Base-by-base conservation (phyloP, 2,888 invertebrate genomes). In the Geophilus truncorum region DNA sequence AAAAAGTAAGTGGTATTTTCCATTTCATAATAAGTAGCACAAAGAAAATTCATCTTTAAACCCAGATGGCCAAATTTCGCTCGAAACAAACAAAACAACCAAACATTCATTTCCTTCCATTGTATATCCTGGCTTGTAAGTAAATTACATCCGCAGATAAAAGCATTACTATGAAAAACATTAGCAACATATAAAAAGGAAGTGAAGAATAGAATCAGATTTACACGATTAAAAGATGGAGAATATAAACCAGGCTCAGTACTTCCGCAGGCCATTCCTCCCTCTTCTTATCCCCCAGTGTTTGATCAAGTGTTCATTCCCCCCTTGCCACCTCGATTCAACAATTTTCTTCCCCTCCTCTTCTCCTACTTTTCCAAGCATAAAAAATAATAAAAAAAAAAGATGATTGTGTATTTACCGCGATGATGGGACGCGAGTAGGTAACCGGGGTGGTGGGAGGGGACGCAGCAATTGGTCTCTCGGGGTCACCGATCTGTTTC, bases 81-180 rank as follows among this genome's bases (percentile, higher is more conserved):
- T n/a, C n/a, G n/a, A n/a, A n/a, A n/a, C n/a, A n/a, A 62, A 62
- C 57, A 62, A 62, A 62, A 62, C 21, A 62, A 62, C n/a, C 57
- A 62, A 62, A 62, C 57, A 62, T 62, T 62, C 57, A 62, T 62
- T 62, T 62, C 57, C 57, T 62, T 62, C 23, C 57, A 62, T 62
- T 62, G 23, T 23, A 62, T 62, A 62, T 62, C 57, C 57, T 62
- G 57, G 57, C 57, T 62, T 18, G 57, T 62, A 62, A 62, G 57
- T 62, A 62, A 62, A 62, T 62, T 62, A 62, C 57, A 62, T 62
- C 57, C 57, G 57, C 57, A 62, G 57, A 62, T 62, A 62, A 62
- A 62, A 62, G 57, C 57, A 62, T 62, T 62, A 62, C 57, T 21
- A 62, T 62, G 57, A 62, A 62, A 62, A 62, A n/a, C 57, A 62